These are phyloP conservation scores for Platichthys flesus DNA, from an alignment of 2,113 vertebrate genomes.

Conservation along the genomic window DNA sequence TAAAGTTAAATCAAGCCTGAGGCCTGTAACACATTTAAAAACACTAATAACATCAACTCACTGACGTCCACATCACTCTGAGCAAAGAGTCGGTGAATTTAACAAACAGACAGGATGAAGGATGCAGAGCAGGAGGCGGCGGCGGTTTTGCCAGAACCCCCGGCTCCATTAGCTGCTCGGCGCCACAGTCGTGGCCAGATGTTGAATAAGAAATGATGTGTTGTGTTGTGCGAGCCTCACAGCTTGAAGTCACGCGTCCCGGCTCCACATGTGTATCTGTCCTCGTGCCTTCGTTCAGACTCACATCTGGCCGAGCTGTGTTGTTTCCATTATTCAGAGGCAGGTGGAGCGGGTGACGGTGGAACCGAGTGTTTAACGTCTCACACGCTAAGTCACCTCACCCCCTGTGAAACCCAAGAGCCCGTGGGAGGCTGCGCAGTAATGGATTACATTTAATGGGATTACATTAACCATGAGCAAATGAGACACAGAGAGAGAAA, in stretches of 20 bases:
- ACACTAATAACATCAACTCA: slow-evolving; percentile 39
- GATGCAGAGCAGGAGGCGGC: not conserved
- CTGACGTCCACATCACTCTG: slow-evolving; percentile 10
- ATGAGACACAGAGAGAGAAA: no score
- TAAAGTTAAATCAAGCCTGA: slow-evolving; percentile 41
- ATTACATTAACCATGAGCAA: not conserved
- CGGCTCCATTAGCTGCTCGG: slow-evolving; percentile 34
- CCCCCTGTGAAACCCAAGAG: no score
- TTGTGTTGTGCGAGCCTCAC: slow-evolving; percentile 20
- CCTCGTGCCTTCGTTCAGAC: not conserved
- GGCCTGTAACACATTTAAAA: slow-evolving; percentile 23
- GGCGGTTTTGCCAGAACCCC: slow-evolving; percentile 8
- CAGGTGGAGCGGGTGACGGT: not conserved
- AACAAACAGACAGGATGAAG: not conserved
- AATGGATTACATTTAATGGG: slow-evolving; percentile 11
- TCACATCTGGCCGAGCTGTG: slow-evolving; percentile 13
- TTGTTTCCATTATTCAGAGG: slow-evolving; percentile 31
- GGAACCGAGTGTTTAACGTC: not conserved
- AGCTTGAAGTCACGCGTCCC: slow-evolving; percentile 19
- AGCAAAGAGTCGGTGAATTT: not conserved
- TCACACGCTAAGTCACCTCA: not conserved
- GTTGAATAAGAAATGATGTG: slow-evolving; percentile 68
- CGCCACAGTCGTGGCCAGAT: slow-evolving; percentile 31
- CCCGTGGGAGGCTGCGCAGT: not conserved
- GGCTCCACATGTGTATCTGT: not conserved